These are phyloP conservation scores for Phrynocephalus guinanensis DNA, from an alignment of 2,797 vertebrate genomes.

Conservation along the genomic window DNA sequence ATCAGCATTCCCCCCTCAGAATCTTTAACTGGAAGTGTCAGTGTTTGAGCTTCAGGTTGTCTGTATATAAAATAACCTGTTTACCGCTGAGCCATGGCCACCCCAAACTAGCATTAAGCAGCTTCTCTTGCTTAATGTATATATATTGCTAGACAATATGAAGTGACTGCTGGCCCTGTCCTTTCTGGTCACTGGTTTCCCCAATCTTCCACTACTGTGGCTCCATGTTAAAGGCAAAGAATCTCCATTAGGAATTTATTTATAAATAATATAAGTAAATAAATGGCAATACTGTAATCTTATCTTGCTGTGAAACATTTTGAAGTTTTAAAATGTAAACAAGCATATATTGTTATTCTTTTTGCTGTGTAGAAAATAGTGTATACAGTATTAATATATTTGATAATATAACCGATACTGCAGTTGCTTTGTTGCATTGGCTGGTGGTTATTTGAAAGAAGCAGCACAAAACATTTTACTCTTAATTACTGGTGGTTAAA, in stretches of 20 bases:
- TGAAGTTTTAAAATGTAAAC: conserved; percentile 34
- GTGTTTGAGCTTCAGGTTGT: too few species aligned
- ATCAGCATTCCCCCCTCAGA: neutral
- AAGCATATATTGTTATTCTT: conserved; percentile 37
- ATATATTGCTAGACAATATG: neutral
- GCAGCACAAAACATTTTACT: neutral
- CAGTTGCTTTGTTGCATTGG: conserved; percentile 17
- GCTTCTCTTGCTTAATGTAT: neutral
- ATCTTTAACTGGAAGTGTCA: neutral
- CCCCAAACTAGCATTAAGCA: neutral
- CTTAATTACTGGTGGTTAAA: conserved; percentile 21
- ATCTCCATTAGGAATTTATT: neutral
- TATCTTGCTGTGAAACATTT: conserved; percentile 44
- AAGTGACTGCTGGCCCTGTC: neutral
- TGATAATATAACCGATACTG: neutral
- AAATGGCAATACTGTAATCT: neutral
- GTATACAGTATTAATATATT: too few species aligned
- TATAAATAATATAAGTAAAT: too few species aligned
- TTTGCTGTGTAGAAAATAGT: neutral
- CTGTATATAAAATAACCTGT: neutral
- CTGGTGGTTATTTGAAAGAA: conserved; percentile 30
- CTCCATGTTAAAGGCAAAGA: neutral
- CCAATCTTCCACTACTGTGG: neutral
- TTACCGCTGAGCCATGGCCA: neutral
- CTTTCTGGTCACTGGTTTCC: neutral